These are phyloP conservation scores for Peromyscus melanophrys DNA, from an alignment of 2,797 vertebrate genomes.

Conservation along the genomic window DNA sequence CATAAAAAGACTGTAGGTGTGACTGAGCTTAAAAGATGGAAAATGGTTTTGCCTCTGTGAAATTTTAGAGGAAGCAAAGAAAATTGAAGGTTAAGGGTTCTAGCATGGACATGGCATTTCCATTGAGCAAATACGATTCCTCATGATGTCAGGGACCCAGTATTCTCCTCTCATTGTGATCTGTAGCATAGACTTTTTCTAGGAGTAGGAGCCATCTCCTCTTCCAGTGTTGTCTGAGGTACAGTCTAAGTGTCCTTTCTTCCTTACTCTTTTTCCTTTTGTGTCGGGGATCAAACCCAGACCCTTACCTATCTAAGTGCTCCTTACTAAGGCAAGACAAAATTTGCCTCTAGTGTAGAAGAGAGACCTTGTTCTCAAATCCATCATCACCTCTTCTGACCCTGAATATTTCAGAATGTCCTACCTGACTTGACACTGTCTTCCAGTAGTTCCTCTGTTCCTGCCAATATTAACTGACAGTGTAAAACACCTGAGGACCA, in stretches of 20 bases:
- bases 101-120: not conserved
- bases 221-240: not conserved
- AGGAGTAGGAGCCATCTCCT: not conserved
- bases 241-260: not conserved
- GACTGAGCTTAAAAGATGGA: not conserved
- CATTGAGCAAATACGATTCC: not conserved
- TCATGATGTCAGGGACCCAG: not conserved
- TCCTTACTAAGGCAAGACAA: not conserved
- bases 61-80: slow-evolving; percentile 31
- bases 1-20: not conserved
- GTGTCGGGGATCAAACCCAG: not conserved
- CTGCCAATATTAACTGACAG: not conserved
- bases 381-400: not conserved
- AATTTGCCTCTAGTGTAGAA: not conserved
- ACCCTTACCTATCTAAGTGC: not conserved
- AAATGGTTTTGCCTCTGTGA: not conserved
- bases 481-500: not conserved
- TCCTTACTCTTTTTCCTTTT: too few species aligned
- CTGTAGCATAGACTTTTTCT: too few species aligned
- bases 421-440: not conserved
- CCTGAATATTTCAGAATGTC: not conserved
- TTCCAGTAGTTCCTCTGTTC: slow-evolving; percentile 27
- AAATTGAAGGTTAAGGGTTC: not conserved
- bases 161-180: not conserved
- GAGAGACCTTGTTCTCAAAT: slow-evolving; percentile 7